These are phyloP conservation scores for Graphium colonna DNA, from an alignment of 2,888 invertebrate genomes.

Conservation along the genomic window DNA sequence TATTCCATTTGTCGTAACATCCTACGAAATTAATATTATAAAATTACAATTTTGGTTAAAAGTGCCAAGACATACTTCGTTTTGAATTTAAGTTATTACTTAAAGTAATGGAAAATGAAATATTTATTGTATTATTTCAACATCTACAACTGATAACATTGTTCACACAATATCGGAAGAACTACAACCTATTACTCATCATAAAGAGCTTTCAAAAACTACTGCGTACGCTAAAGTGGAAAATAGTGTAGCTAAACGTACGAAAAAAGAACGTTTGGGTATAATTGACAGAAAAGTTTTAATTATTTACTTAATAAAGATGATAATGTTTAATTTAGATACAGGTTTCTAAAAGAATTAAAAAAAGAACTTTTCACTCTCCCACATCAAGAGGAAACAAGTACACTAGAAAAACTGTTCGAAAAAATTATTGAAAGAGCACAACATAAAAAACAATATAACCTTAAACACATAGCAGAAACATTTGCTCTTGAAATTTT, in stretches of 20 bases:
- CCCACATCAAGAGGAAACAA: too few species aligned
- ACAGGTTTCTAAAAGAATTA: too few species aligned
- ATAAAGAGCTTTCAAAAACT: constrained; percentile 25
- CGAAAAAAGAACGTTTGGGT: constrained; percentile 28
- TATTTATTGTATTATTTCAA: constrained; percentile 18
- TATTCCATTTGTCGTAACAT: too few species aligned
- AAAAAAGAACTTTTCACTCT: too few species aligned
- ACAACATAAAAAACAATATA: constrained; percentile 25
- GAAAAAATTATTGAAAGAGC: constrained; percentile 2
- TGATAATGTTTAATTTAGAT: too few species aligned
- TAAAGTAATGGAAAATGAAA: constrained; percentile 22
- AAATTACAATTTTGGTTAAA: too few species aligned
- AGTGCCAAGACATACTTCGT: too few species aligned
- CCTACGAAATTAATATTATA: too few species aligned
- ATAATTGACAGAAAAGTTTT: constrained; percentile 19
- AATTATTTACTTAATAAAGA: constrained; percentile 21
- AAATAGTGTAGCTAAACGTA: constrained; percentile 27
- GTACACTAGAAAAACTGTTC: too few species aligned
- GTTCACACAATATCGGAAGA: constrained; percentile 24
- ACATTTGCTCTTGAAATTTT: constrained; percentile 32
- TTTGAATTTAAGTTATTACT: not conserved
- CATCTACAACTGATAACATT: not conserved
- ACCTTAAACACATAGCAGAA: constrained; percentile 28
- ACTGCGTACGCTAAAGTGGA: constrained; percentile 26
- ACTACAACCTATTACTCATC: constrained; percentile 17